phyloP scores from a whole-genome alignment of 2,113 vertebrate genomes.

The Tamias sibiricus region DNA sequence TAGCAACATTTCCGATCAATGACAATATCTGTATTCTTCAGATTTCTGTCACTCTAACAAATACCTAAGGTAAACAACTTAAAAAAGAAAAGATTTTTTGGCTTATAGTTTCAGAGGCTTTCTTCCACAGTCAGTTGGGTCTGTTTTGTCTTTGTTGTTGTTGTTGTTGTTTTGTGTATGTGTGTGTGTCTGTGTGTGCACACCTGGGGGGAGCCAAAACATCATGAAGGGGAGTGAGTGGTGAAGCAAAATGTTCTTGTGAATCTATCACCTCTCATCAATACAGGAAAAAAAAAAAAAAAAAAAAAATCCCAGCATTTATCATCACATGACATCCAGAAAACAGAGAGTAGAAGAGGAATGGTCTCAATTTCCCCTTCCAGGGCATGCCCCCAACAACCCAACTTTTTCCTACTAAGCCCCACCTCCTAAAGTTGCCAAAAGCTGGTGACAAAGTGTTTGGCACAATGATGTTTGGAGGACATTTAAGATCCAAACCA shows the following conservation, averaged over 20 bases:
- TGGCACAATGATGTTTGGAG: fast-evolving
- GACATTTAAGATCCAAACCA: no score
- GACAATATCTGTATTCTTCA: neutral
- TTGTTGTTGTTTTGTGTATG: neutral
- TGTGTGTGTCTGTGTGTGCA: no score
- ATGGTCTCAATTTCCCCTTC: neutral
- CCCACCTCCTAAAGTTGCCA: no score
- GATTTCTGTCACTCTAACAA: neutral
- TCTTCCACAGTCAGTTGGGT: neutral
- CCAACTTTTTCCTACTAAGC: no score
- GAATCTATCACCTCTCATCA: no score
- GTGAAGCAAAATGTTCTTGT: neutral
- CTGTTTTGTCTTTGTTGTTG: no score
- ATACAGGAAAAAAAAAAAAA: no score
- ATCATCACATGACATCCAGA: neutral
- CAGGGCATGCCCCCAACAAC: fast-evolving
- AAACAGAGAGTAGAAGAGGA: neutral
- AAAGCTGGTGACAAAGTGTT: neutral
- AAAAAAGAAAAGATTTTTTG: neutral
- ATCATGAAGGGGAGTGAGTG: neutral
- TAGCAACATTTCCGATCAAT: neutral
- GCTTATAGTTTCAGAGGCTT: neutral
- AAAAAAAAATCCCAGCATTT: no score
- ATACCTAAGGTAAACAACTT: neutral
- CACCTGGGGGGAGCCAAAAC: neutral